A percentile compares a stretch with the other conserved stretches of the same genome.
Conservation (phyloP, 2,888 invertebrate species). For the Troides helena region DNA sequence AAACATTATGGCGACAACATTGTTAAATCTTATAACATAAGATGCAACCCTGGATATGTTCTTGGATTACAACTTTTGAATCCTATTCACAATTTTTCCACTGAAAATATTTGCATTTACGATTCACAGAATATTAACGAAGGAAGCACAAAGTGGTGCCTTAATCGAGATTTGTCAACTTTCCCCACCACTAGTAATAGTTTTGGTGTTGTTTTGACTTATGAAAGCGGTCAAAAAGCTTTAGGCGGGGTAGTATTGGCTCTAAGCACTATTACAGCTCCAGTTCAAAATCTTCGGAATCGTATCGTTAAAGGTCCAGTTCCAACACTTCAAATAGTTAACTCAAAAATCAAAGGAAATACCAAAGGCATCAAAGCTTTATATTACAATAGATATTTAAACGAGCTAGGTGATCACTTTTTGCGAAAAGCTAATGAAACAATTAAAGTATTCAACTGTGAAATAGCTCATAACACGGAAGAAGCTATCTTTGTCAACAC, state of each 20-base stretch:
- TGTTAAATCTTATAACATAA: constrained; percentile 80
- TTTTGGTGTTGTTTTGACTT: constrained; percentile 88
- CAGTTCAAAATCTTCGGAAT: constrained; percentile 86
- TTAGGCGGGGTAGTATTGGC: constrained; percentile 91
- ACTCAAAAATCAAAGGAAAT: constrained; percentile 89
- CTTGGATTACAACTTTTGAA: constrained; percentile 94
- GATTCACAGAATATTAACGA: constrained; percentile 86
- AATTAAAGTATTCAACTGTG: constrained; percentile 88
- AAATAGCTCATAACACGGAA: constrained; percentile 88
- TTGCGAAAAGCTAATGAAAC: constrained; percentile 93
- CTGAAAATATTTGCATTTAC: constrained; percentile 89
- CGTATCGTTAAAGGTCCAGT: constrained; percentile 88
- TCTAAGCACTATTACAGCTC: constrained; percentile 86
- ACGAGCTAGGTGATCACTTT: constrained; percentile 92
- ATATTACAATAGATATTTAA: constrained; percentile 93
- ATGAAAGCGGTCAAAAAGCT: constrained; percentile 88
- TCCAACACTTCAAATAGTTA: constrained; percentile 86
- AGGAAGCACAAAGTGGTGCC: constrained; percentile 85
- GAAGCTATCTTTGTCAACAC: constrained; percentile 92
- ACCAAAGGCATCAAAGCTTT: constrained; percentile 88
- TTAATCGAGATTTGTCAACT: constrained; percentile 90
- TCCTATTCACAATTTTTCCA: constrained; percentile 92
- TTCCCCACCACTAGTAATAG: constrained; percentile 95
- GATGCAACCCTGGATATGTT: constrained; percentile 90
- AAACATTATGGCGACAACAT: constrained; percentile 81